Conservation (phyloP, 1,140 invertebrate species). For the Heliconius nattereri region DNA sequence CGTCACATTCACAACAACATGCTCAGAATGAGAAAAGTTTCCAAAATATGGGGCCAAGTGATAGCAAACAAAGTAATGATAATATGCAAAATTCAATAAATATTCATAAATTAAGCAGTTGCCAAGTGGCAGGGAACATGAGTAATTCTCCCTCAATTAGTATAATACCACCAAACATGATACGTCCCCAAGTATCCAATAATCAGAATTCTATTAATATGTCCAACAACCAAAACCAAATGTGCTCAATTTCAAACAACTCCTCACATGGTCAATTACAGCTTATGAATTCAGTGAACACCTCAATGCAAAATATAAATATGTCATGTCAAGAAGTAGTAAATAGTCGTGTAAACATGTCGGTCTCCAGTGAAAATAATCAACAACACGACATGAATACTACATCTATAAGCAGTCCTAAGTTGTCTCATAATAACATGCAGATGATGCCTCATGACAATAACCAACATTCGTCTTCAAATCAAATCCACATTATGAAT, state of each 20-base stretch:
- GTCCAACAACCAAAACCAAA: constrained; percentile 69
- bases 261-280: constrained; percentile 66
- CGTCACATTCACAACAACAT: constrained; percentile 75
- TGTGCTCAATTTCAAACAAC: constrained; percentile 64
- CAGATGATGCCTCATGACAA: constrained; percentile 71
- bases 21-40: constrained; percentile 70
- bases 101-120: constrained; percentile 74
- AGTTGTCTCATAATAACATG: constrained; percentile 67
- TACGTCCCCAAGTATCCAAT: constrained; percentile 63
- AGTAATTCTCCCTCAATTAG: constrained; percentile 68
- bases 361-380: constrained; percentile 55
- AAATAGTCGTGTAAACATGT: constrained; percentile 64
- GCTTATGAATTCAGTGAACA: constrained; percentile 67
- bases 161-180: constrained; percentile 72
- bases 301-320: constrained; percentile 68
- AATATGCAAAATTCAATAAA: constrained; percentile 64
- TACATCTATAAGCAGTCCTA: constrained; percentile 56
- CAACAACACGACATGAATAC: constrained; percentile 62
- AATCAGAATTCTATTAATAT: constrained; percentile 69
- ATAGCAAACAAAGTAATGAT: constrained; percentile 66
- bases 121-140: constrained; percentile 67
- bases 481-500: constrained; percentile 77
- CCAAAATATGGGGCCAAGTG: constrained; percentile 68
- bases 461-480: constrained; percentile 55
- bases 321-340: constrained; percentile 69